These are phyloP conservation scores for Cheilosia soror DNA, from an alignment of 2,888 invertebrate species.

Conservation along the genomic window DNA sequence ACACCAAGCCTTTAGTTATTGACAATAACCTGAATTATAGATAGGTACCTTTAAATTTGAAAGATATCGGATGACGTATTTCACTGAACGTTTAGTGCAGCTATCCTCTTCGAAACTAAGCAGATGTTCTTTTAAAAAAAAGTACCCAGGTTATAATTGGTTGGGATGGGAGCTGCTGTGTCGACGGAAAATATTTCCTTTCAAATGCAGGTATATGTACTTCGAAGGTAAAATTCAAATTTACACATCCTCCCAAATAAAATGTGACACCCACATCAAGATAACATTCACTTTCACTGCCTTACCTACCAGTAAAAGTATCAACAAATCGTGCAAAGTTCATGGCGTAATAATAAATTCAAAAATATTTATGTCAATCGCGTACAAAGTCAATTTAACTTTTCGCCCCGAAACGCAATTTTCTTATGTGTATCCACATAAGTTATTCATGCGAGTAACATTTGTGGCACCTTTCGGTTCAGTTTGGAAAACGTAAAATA, in stretches of 20 bases:
- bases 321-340: conserved; percentile 14
- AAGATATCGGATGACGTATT: too few species aligned
- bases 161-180: too few species aligned
- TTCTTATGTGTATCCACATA: conserved; percentile 45
- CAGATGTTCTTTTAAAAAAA: too few species aligned
- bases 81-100: too few species aligned
- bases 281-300: background rate
- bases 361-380: conserved; percentile 53
- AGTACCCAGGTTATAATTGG: too few species aligned
- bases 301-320: background rate
- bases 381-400: conserved; percentile 48
- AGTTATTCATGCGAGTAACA: conserved; percentile 52
- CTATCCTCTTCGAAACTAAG: too few species aligned
- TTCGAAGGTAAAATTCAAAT: too few species aligned
- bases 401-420: conserved; percentile 47
- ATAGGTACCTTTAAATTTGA: too few species aligned
- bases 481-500: conserved; percentile 37
- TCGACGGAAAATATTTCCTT: too few species aligned
- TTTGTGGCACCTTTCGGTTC: conserved; percentile 50
- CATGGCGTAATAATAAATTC: conserved; percentile 28
- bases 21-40: too few species aligned
- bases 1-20: too few species aligned
- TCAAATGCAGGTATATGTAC: too few species aligned
- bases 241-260: background rate
- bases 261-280: background rate